phyloP scores from a whole-genome alignment of 1,140 invertebrate genomes.

The Procambarus virginalis region DNA sequence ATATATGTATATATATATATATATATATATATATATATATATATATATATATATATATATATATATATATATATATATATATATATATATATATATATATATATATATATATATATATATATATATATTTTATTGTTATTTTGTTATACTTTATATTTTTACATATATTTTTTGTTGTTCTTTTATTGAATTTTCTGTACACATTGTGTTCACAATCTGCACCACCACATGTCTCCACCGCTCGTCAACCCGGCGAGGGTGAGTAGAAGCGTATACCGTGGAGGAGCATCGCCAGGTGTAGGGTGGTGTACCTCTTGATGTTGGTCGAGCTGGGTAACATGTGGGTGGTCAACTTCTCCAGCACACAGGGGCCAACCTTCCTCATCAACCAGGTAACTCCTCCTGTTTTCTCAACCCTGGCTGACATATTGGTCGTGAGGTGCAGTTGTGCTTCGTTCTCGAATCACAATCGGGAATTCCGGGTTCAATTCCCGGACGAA shows the following conservation, averaged over 20 bases:
- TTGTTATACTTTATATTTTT: too few relatives aligned
- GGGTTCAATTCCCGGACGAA: too few relatives aligned
- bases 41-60: slow-evolving; percentile 17
- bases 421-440: too few relatives aligned
- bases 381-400: not conserved
- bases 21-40: not conserved
- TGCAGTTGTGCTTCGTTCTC: too few relatives aligned
- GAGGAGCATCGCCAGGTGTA: not conserved
- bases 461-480: too few relatives aligned
- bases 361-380: not conserved
- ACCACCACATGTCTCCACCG: too few relatives aligned
- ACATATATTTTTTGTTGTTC: too few relatives aligned
- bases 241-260: too few relatives aligned
- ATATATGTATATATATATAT: too few relatives aligned
- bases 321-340: not conserved
- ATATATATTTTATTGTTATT: not conserved
- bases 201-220: too few relatives aligned
- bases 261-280: slow-evolving; percentile 22
- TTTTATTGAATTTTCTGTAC: too few relatives aligned
- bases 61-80: slow-evolving; percentile 18
- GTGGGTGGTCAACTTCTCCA: not conserved
- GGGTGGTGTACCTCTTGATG: not conserved
- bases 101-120: slow-evolving; percentile 28
- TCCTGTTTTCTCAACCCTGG: not conserved
- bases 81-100: slow-evolving; percentile 17